A percentile compares a stretch with the other conserved stretches of the same genome.
Conservation (phyloP, 2,113 vertebrate species). For the Canis aureus region DNA sequence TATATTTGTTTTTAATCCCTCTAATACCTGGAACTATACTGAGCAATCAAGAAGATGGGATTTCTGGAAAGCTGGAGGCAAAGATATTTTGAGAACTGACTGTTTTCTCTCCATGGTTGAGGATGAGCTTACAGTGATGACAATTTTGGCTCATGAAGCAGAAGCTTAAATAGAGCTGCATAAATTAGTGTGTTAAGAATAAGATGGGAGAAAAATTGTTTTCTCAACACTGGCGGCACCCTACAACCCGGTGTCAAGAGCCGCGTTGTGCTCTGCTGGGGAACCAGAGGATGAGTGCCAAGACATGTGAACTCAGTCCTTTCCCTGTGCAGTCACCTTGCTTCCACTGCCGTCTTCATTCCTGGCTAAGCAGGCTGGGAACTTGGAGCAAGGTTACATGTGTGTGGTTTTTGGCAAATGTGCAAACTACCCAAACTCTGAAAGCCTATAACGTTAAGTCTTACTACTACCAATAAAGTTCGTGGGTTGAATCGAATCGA, state of each 20-base stretch:
- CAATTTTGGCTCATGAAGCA: conserved; percentile 60
- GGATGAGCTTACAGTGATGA: conserved; percentile 56
- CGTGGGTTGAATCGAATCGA: background rate
- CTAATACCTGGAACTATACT: conserved; percentile 45
- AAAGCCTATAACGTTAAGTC: background rate
- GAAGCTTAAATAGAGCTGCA: conserved; percentile 52
- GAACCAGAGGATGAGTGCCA: background rate
- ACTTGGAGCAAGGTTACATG: background rate
- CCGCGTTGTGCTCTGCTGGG: background rate
- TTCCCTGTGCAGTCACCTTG: background rate
- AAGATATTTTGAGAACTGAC: conserved; percentile 57
- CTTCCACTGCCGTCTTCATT: background rate
- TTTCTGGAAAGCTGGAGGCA: conserved; percentile 62
- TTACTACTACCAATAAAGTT: background rate
- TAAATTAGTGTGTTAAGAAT: conserved; percentile 43
- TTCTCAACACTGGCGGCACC: background rate
- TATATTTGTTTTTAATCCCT: conserved; percentile 70
- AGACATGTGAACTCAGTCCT: background rate
- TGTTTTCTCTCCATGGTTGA: conserved; percentile 65
- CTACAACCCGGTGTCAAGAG: background rate
- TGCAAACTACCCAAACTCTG: background rate
- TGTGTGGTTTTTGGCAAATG: background rate
- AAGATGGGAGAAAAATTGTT: conserved; percentile 18
- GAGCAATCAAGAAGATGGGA: conserved; percentile 39
- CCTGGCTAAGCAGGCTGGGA: background rate